These are phyloP conservation scores for Acleris emargana DNA, from an alignment of 2,888 invertebrate genomes.

Conservation along the genomic window DNA sequence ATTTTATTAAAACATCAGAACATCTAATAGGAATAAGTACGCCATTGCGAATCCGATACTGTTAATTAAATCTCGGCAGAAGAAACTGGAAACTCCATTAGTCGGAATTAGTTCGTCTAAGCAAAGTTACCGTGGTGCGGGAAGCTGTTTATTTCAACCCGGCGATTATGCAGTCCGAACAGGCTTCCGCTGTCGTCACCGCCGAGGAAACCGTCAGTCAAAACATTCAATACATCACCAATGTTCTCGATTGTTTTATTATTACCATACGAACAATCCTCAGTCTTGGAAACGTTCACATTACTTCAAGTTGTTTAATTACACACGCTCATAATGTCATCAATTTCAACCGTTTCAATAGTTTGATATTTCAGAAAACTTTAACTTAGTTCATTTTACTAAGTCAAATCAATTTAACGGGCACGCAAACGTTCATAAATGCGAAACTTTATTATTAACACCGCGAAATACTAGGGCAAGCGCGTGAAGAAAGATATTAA, in stretches of 20 bases:
- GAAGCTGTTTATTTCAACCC: slow-evolving; percentile 66
- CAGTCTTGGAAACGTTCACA: slow-evolving; percentile 32
- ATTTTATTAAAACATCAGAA: too few relatives aligned
- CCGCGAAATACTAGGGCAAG: slow-evolving; percentile 24
- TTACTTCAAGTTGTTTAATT: slow-evolving; percentile 37
- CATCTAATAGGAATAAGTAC: slow-evolving; percentile 9
- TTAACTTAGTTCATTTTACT: neutral
- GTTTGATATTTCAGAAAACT: neutral
- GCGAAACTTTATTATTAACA: slow-evolving; percentile 25
- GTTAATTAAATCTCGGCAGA: slow-evolving; percentile 27
- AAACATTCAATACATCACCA: slow-evolving; percentile 48
- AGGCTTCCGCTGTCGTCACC: slow-evolving; percentile 51
- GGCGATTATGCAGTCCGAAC: slow-evolving; percentile 55
- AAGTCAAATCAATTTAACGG: neutral
- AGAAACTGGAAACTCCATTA: slow-evolving; percentile 28
- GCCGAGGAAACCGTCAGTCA: slow-evolving; percentile 66
- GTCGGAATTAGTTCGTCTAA: slow-evolving; percentile 34
- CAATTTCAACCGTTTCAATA: neutral
- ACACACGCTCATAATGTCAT: slow-evolving; percentile 6
- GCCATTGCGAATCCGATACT: slow-evolving; percentile 26
- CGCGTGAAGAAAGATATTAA: slow-evolving; percentile 30
- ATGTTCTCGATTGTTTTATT: slow-evolving; percentile 42
- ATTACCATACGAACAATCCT: slow-evolving; percentile 34
- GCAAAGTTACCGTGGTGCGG: slow-evolving; percentile 60
- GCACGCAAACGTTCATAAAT: slow-evolving; percentile 9